Percentiles rank a stretch among this genome's conserved stretches.
Evolutionary conservation across 2,888 invertebrate species (phyloP).

Genomic region (Drosophila villosipedis): DNA sequence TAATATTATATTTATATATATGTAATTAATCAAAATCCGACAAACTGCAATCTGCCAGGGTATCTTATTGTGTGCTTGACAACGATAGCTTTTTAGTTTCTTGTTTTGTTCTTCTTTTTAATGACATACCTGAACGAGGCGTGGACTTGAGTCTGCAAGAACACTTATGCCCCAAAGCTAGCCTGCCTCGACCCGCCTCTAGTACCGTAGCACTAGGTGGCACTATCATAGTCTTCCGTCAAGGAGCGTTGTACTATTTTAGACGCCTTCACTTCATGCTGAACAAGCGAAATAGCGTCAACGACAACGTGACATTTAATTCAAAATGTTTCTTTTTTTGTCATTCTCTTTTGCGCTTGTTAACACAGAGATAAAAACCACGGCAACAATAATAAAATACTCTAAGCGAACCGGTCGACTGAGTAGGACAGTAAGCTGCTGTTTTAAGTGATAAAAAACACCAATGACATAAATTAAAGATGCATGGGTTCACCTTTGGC

Average conservation of each 20-base stretch:
- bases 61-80: not conserved
- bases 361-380: conserved; percentile 21
- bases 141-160: conserved; percentile 36
- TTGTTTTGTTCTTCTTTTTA: conserved; percentile 49
- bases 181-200: not conserved
- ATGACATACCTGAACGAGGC: conserved; percentile 64
- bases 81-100: not conserved
- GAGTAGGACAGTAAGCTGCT: conserved; percentile 6
- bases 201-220: conserved; percentile 34
- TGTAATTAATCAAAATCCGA: not conserved
- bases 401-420: conserved; percentile 27
- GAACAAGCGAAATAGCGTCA: conserved; percentile 66
- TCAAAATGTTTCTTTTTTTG: conserved; percentile 56
- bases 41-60: not conserved
- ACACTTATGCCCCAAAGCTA: conserved; percentile 28
- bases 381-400: conserved; percentile 15
- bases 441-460: not conserved
- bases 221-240: conserved; percentile 46
- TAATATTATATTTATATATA: not conserved
- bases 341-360: conserved; percentile 37
- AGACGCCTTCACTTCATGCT: conserved; percentile 60
- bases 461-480: conserved; percentile 3
- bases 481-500: conserved; percentile 26
- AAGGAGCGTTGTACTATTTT: conserved; percentile 64
- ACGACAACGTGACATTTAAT: conserved; percentile 74